These are phyloP conservation scores for Silurus glanis DNA, from an alignment of 2,113 vertebrate genomes.

Conservation along the genomic window DNA sequence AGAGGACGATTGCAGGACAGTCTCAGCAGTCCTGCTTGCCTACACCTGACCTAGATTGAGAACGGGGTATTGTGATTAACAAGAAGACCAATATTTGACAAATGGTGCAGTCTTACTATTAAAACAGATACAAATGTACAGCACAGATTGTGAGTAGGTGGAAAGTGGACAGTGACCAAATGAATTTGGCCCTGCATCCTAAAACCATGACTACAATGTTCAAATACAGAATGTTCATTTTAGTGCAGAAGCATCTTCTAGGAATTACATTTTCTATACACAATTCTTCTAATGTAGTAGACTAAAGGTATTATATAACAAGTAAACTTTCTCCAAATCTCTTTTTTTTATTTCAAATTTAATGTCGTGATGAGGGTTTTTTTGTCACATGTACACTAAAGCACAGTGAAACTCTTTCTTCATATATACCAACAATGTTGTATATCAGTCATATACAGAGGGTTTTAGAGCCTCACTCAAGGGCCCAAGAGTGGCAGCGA, in stretches of 20 bases:
- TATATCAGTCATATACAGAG: no score
- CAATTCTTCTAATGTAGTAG: background rate
- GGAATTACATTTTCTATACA: background rate
- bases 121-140: background rate
- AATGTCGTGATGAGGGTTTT: background rate
- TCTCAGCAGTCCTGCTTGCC: background rate
- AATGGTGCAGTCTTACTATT: background rate
- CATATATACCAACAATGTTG: no score
- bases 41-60: background rate
- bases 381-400: no score
- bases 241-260: background rate
- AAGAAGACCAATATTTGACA: background rate
- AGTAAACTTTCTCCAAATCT: background rate
- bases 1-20: constrained; percentile 1
- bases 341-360: background rate
- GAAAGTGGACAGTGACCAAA: background rate
- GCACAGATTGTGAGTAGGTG: background rate
- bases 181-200: background rate
- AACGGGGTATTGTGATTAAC: background rate
- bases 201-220: background rate
- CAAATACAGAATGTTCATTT: background rate
- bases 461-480: no score
- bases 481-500: no score
- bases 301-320: background rate
- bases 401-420: no score